Evolutionary conservation across 2,113 vertebrate genomes (phyloP).

Genomic region (Gymnogyps californianus): DNA sequence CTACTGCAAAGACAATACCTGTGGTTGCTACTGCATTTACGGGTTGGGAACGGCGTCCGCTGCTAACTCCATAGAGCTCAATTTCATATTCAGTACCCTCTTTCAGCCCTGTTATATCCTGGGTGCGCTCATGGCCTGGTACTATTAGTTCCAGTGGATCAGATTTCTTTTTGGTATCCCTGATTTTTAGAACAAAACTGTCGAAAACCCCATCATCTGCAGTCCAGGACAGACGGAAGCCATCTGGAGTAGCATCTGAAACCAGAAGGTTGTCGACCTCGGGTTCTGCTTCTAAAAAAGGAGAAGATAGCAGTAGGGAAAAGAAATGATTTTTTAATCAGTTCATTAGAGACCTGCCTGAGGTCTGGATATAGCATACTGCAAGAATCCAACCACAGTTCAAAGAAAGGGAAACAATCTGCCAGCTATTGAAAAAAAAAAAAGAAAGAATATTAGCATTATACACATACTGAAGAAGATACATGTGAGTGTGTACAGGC

Average conservation of each 20-base stretch:
- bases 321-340: constrained; percentile 12
- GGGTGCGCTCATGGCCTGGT: constrained; percentile 77
- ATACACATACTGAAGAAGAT: background rate
- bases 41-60: constrained; percentile 84
- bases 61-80: constrained; percentile 86
- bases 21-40: constrained; percentile 81
- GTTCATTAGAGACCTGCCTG: background rate
- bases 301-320: constrained; percentile 43
- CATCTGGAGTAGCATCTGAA: constrained; percentile 79
- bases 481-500: background rate
- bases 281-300: constrained; percentile 85
- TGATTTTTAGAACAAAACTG: constrained; percentile 89
- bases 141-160: constrained; percentile 82
- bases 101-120: constrained; percentile 78
- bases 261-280: constrained; percentile 88
- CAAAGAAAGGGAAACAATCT: constrained; percentile 51
- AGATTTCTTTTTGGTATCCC: constrained; percentile 73
- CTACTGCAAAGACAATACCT: constrained; percentile 79
- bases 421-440: constrained; percentile 38
- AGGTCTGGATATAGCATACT: constrained; percentile 11
- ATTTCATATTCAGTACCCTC: constrained; percentile 88
- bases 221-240: constrained; percentile 88
- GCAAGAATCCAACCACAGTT: constrained; percentile 37
- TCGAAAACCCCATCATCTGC: constrained; percentile 89
- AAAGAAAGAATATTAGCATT: background rate